Conservation (phyloP, 2,113 vertebrate genomes). For the Pomatostomus ruficeps region DNA sequence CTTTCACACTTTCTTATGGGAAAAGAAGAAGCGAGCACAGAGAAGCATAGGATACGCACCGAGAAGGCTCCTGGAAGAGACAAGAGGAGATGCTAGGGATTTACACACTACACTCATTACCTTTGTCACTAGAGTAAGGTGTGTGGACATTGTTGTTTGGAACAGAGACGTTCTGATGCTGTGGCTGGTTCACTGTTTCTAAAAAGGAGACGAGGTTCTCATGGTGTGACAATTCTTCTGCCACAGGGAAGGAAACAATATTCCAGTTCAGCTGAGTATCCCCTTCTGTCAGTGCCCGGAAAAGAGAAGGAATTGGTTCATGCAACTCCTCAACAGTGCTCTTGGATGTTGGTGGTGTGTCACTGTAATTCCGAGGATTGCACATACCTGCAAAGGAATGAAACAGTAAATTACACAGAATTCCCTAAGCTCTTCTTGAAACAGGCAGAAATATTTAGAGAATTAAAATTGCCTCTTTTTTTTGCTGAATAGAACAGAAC, state of each 20-base stretch:
- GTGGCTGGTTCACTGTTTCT: slow-evolving; percentile 85
- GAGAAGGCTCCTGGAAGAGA: background rate
- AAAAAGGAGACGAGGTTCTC: slow-evolving; percentile 94
- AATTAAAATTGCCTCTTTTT: background rate
- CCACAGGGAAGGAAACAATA: slow-evolving; percentile 94
- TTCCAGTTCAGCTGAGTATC: slow-evolving; percentile 93
- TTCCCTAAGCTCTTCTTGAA: background rate
- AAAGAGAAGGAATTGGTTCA: slow-evolving; percentile 94
- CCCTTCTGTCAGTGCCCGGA: slow-evolving; percentile 93
- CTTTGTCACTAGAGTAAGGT: slow-evolving; percentile 86
- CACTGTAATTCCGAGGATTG: slow-evolving; percentile 95
- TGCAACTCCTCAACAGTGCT: slow-evolving; percentile 97
- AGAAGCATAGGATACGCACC: background rate
- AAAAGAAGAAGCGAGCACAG: background rate
- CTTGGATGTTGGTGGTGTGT: slow-evolving; percentile 95
- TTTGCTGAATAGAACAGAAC: background rate
- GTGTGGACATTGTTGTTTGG: slow-evolving; percentile 89
- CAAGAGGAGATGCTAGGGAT: background rate
- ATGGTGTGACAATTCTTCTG: slow-evolving; percentile 92
- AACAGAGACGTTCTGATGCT: slow-evolving; percentile 88
- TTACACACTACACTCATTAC: slow-evolving; percentile 61
- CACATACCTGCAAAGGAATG: slow-evolving; percentile 85
- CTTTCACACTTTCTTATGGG: background rate
- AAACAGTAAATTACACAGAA: background rate
- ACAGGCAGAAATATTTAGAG: background rate